phyloP scores from a whole-genome alignment of 1,140 invertebrate species.

The Drosophila pseudoananassae region DNA sequence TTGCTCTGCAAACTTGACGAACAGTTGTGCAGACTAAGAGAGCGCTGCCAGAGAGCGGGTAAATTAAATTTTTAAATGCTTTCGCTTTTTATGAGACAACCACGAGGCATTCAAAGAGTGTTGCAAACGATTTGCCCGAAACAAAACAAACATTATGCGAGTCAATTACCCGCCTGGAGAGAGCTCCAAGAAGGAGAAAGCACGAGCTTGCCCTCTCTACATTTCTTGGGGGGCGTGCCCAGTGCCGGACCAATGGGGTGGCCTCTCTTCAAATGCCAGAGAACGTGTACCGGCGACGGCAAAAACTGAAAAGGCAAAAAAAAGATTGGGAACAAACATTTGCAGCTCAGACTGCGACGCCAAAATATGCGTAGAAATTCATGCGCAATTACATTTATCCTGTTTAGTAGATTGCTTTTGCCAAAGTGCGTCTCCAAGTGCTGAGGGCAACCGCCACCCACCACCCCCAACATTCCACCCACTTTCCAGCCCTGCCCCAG shows the following conservation, averaged over 20 bases:
- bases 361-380: constrained; percentile 83
- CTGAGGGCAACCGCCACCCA: constrained; percentile 51
- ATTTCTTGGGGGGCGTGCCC: constrained; percentile 54
- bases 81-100: constrained; percentile 77
- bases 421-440: constrained; percentile 79
- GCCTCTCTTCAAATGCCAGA: constrained; percentile 27
- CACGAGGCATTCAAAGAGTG: constrained; percentile 82
- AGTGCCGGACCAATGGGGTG: constrained; percentile 55
- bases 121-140: constrained; percentile 80
- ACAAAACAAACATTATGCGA: constrained; percentile 72
- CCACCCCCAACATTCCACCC: constrained; percentile 2
- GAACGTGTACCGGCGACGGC: constrained; percentile 46
- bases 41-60: constrained; percentile 29
- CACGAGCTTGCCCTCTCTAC: constrained; percentile 8
- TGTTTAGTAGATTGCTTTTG: constrained; percentile 83
- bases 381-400: constrained; percentile 84
- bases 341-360: constrained; percentile 56
- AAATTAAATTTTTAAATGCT: constrained; percentile 82
- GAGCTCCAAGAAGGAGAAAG: constrained; percentile 24
- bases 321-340: constrained; percentile 58
- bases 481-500: constrained; percentile 9
- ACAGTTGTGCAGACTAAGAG: constrained; percentile 62
- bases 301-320: constrained; percentile 32
- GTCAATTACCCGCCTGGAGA: constrained; percentile 62
- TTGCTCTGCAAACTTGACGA: constrained; percentile 42